phyloP scores from a whole-genome alignment of 2,888 invertebrate species.

The Odontomyia ornata region DNA sequence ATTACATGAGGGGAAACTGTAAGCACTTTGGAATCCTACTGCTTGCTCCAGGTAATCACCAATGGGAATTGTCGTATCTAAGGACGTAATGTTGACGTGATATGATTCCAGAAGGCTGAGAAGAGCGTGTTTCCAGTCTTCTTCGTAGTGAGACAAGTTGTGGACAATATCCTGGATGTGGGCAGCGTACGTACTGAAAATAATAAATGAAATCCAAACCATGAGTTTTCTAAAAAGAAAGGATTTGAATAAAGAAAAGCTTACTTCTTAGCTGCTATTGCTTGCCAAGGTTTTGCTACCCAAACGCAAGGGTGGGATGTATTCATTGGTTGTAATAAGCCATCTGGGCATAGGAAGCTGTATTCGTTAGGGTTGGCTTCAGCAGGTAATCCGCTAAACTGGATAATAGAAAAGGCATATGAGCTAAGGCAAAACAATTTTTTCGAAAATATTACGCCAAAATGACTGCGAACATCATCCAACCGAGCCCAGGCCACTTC shows the following conservation, averaged over 20 bases:
- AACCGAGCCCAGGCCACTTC: constrained; percentile 85
- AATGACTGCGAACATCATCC: constrained; percentile 73
- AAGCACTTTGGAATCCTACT: constrained; percentile 71
- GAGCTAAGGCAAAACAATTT: background rate
- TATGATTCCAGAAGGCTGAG: constrained; percentile 71
- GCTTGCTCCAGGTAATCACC: constrained; percentile 74
- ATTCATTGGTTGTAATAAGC: constrained; percentile 70
- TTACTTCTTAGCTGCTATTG: constrained; percentile 70
- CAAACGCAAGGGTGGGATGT: constrained; percentile 75
- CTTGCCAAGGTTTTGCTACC: constrained; percentile 82
- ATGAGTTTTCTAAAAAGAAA: background rate
- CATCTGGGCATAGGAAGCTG: constrained; percentile 80
- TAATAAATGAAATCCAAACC: background rate
- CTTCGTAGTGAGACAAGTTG: constrained; percentile 61
- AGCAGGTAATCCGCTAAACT: constrained; percentile 61
- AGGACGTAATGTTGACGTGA: constrained; percentile 66
- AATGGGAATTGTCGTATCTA: constrained; percentile 71
- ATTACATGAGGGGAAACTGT: constrained; percentile 74
- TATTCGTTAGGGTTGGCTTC: constrained; percentile 67
- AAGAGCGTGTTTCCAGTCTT: constrained; percentile 69
- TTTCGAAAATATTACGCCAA: constrained; percentile 66
- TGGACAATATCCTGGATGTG: constrained; percentile 67
- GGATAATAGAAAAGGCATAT: constrained; percentile 30
- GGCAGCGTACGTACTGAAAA: constrained; percentile 61
- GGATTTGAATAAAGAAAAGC: background rate